Evolutionary conservation across 2,113 vertebrate genomes (phyloP).

Genomic region (Pollimyrus isidori): DNA sequence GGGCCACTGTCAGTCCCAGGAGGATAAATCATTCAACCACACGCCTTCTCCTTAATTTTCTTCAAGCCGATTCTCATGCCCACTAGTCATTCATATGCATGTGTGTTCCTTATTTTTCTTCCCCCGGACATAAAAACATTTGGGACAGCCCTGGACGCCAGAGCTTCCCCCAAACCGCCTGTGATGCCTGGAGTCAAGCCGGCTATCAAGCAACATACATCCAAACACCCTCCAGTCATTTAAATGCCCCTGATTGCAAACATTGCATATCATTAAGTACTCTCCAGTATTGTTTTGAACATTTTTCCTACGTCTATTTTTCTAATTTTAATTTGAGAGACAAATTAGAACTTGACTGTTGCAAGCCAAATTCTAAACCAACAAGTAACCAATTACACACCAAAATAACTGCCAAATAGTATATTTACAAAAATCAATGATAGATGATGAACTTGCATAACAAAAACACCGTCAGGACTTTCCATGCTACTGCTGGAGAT

Average conservation of each 20-base stretch:
- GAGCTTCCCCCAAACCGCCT: not conserved
- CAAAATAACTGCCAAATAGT: not conserved
- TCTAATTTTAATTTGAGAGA: not conserved
- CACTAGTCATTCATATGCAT: not conserved
- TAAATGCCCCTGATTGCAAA: not conserved
- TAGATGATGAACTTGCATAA: not conserved
- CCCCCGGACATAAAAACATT: not conserved
- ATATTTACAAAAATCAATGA: not conserved
- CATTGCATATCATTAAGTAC: not conserved
- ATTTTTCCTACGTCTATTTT: not conserved
- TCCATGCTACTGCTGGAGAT: not conserved
- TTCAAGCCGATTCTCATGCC: not conserved
- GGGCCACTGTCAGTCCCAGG: not conserved
- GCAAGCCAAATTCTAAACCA: not conserved
- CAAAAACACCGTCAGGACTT: not conserved
- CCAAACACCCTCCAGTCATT: not conserved
- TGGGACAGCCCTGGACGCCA: not conserved
- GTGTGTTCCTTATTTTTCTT: not conserved
- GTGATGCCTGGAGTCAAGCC: not conserved
- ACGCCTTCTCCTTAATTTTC: not conserved
- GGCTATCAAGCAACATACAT: not conserved
- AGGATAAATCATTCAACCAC: not conserved
- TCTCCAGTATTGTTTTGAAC: not conserved
- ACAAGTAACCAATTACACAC: not conserved
- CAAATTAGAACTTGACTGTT: not conserved